These are phyloP conservation scores for Leptinotarsa juncta DNA, from an alignment of 2,888 invertebrate genomes.

Conservation along the genomic window DNA sequence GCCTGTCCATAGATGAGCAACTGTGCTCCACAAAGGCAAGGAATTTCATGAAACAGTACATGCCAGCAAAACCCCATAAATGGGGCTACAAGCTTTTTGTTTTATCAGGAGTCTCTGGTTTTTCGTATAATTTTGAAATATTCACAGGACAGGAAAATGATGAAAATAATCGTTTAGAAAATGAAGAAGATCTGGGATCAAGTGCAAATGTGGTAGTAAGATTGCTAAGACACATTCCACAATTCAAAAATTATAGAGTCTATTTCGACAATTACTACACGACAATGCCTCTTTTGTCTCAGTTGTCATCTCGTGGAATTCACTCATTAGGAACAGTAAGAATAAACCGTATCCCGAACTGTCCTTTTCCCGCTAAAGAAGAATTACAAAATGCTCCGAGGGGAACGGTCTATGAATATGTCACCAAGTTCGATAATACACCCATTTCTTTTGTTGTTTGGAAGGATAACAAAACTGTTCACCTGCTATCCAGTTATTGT, in stretches of 20 bases:
- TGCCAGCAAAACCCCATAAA: constrained; percentile 60
- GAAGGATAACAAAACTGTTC: constrained; percentile 6
- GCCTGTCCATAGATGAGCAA: constrained; percentile 1
- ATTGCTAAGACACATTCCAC: constrained; percentile 51
- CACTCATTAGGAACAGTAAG: not conserved
- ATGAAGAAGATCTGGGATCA: constrained; percentile 55
- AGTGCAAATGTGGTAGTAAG: constrained; percentile 56
- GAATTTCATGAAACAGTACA: constrained; percentile 53
- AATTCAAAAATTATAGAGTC: constrained; percentile 52
- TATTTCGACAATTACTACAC: constrained; percentile 59
- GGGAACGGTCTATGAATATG: constrained; percentile 9
- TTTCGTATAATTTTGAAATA: constrained; percentile 57
- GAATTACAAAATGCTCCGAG: constrained; percentile 1
- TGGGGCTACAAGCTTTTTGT: constrained; percentile 56
- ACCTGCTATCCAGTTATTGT: constrained; percentile 6
- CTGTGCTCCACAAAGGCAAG: constrained; percentile 46
- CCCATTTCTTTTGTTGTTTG: not conserved
- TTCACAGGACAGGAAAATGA: constrained; percentile 53
- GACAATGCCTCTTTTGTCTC: constrained; percentile 45
- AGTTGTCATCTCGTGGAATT: constrained; percentile 1
- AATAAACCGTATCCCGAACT: constrained; percentile 9
- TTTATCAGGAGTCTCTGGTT: constrained; percentile 51
- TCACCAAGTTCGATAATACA: constrained; percentile 5
- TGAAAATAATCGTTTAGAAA: constrained; percentile 40
- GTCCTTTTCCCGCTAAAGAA: constrained; percentile 9